Base-by-base conservation (phyloP, 1,140 invertebrate species). In the Vanessa tameamea region DNA sequence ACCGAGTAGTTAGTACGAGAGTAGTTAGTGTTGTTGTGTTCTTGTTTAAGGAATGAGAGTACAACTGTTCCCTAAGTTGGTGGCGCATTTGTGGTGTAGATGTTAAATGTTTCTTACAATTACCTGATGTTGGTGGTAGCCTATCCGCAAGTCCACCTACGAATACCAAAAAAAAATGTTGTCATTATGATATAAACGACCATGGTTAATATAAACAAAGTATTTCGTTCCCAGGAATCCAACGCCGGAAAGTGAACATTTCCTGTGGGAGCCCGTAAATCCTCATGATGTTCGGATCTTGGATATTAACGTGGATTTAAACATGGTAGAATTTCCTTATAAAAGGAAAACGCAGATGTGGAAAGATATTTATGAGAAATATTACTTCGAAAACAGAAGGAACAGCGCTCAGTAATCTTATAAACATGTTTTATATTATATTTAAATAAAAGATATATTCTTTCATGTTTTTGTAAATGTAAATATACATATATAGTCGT, bases 301-400 rank as follows among this genome's bases (percentile, higher is more conserved):
- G 14, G 83, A 88, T 72, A 88, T 92, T 37, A 76, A 75, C 13
- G 51, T 78, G 8, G 82, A 87, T 31, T 59, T 80, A 23, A 69
- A 75, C 47, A 89, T 91, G 86, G 67, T 74, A 12, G 79, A 84
- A 8, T 86, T 82, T 64, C 83, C 84, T 1, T 72, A 80, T 67
- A 66, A 63, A 8, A 77, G 59, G 26, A 70, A 76, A 14, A 61
- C 71, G 14, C 66, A 75, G 8, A 78, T 87, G 68, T 92, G 90
- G 90, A 84, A 88, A 43, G 81, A 88, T 2, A 79, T 91, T 50
- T 92, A 89, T 72, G 87, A 92, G 6, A 87, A 84, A 69, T 87
- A 87, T 72, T 88, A 87, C 61, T 85, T 81, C 16, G 68, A 75
- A 57, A 51, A 48, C 50, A 31, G 37, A 57, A 4, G 59, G 43